Evolutionary conservation across 1,140 invertebrate genomes (phyloP), one percentile per base, ranked within the genome.

Genomic region (Scaptomyza pallida): DNA sequence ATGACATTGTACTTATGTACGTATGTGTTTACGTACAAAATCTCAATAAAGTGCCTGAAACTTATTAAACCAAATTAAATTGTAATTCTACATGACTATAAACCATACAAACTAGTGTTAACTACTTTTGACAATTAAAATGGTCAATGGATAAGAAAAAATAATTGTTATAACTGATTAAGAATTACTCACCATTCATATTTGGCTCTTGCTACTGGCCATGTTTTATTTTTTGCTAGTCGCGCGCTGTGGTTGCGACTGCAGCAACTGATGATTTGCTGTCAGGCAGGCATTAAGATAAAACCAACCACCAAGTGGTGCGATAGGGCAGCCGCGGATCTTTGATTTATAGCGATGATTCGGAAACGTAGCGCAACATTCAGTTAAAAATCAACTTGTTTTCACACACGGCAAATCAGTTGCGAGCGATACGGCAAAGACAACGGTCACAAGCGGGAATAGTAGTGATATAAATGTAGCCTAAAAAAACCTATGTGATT

Each of bases 11-110:
- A 85, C 59, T 74, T 59, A 51, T 43, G 35, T 52, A 23, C 41
- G 54, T 50, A 51, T 50, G 56, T 51, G 68, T 64, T 65, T 65
- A 75, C 62, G 55, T 73, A 57, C 60, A 88, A 85, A 77, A 86
- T 75, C 78, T 86, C 67, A 86, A 86, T 88, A 86, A 86, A 88
- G 81, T 86, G 82, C 82, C 82, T 86, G 60, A 74, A 51, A 74
- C 75, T 72, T 60, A 81, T 67, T 64, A 74, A 41, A 68, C 13
- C 55, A 61, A 54, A 35, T 37, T 3, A 37, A n/a, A 37, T n/a
- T 37, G 26, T n/a, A 9, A n/a, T 37, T 1, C 1, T 37, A n/a
- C 3, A n/a, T n/a, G 33, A 37, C 8, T 12, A 12, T 37, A n/a
- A 37, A 2, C n/a, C 33, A 37, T n/a, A 37, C 64, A 76, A 85